Evolutionary conservation across 2,888 invertebrate genomes (phyloP).

Genomic region (Zygothrica quintamaculata): DNA sequence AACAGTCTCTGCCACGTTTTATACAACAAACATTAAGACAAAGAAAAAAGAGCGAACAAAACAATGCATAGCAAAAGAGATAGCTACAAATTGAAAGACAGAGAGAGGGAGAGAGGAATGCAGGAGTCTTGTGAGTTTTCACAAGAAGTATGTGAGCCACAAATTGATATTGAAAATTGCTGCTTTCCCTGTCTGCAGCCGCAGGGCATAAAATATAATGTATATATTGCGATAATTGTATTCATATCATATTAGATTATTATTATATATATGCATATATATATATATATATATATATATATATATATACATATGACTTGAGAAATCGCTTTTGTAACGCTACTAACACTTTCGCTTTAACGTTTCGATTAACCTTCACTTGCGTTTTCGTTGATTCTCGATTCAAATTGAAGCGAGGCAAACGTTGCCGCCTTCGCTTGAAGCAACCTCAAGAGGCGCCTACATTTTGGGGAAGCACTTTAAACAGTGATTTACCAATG

Average conservation of each 20-base stretch:
- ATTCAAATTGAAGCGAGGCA: constrained; percentile 23
- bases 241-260: constrained; percentile 1
- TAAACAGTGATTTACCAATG: constrained; percentile 39
- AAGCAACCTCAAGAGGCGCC: constrained; percentile 52
- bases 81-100: neutral
- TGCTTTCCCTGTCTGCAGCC: constrained; percentile 26
- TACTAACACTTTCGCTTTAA: constrained; percentile 62
- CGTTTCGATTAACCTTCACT: constrained; percentile 72
- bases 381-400: constrained; percentile 51
- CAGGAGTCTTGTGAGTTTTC: constrained; percentile 52
- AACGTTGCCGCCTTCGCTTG: constrained; percentile 32
- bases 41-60: constrained; percentile 3
- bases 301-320: constrained; percentile 29
- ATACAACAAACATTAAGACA: too few species aligned
- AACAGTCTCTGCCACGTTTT: too few species aligned
- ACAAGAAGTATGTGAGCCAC: constrained; percentile 61
- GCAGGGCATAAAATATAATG: constrained; percentile 45
- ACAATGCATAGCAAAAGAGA: neutral
- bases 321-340: constrained; percentile 35
- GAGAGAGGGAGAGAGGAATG: neutral
- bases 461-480: constrained; percentile 45
- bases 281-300: constrained; percentile 20
- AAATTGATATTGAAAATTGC: constrained; percentile 57
- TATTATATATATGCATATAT: neutral
- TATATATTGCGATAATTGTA: constrained; percentile 22